Percentiles rank a stretch among this genome's conserved stretches.
These are phyloP conservation scores for Tetraneura akinire DNA, from an alignment of 1,140 invertebrate species.

Conservation along the genomic window DNA sequence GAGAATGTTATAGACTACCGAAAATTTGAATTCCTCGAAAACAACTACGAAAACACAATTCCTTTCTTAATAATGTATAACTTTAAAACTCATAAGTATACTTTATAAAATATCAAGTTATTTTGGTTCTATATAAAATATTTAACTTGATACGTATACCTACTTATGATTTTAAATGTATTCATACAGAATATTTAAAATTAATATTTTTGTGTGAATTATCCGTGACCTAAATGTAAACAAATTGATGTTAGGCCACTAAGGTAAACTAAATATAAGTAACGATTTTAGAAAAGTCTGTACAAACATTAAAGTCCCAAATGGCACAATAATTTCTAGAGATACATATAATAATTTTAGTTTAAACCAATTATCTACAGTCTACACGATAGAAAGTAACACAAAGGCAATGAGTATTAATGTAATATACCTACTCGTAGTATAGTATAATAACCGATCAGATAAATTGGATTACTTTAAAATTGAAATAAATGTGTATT, in stretches of 20 bases:
- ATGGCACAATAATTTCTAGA: background rate
- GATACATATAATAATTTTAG: background rate
- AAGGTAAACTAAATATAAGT: background rate
- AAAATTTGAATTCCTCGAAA: background rate
- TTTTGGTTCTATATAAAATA: background rate
- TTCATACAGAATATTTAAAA: background rate
- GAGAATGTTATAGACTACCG: background rate
- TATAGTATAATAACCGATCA: background rate
- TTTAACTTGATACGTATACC: background rate
- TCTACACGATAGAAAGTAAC: background rate
- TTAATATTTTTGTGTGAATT: background rate
- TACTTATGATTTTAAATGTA: background rate
- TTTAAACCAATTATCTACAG: conserved; percentile 8
- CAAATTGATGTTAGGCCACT: too few relatives aligned
- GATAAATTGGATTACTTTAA: background rate
- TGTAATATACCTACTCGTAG: too few relatives aligned
- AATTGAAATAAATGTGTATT: background rate
- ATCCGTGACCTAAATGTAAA: background rate
- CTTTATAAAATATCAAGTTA: too few relatives aligned
- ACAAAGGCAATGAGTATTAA: background rate
- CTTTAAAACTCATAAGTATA: background rate
- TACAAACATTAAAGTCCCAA: background rate
- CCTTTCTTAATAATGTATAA: background rate
- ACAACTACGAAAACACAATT: background rate
- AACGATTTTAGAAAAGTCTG: background rate